Conservation (phyloP, 1,140 invertebrate genomes). For the Aradophagus sp. region DNA sequence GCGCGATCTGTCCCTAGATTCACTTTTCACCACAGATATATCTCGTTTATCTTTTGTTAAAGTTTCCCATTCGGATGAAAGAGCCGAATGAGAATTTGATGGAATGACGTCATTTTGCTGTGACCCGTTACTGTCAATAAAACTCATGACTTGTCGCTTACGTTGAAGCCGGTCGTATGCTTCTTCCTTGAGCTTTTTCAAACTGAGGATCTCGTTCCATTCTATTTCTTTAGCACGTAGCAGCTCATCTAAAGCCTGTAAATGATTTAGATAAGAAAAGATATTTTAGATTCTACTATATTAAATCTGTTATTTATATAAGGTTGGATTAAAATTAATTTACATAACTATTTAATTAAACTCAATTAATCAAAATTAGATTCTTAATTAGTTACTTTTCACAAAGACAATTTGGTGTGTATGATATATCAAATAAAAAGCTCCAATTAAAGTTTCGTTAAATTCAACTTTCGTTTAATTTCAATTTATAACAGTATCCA, state of each 20-base stretch:
- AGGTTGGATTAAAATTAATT: too few relatives aligned
- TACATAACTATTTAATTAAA: too few relatives aligned
- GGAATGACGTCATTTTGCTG: conserved; percentile 51
- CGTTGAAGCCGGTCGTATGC: conserved; percentile 81
- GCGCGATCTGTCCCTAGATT: conserved; percentile 29
- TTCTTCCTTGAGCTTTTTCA: conserved; percentile 88
- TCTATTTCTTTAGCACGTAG: conserved; percentile 86
- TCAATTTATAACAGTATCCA: too few relatives aligned
- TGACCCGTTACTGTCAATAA: conserved; percentile 65
- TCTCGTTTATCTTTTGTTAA: conserved; percentile 38
- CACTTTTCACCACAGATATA: conserved; percentile 28
- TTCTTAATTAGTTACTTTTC: too few relatives aligned
- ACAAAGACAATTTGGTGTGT: too few relatives aligned
- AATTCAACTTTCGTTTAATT: too few relatives aligned
- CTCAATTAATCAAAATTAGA: too few relatives aligned
- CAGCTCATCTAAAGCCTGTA: conserved; percentile 79
- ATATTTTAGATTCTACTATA: too few relatives aligned
- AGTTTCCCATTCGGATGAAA: conserved; percentile 61
- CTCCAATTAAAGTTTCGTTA: too few relatives aligned
- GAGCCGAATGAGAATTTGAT: too few relatives aligned
- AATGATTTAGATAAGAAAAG: conserved; percentile 13
- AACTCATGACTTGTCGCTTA: conserved; percentile 78
- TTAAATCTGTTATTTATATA: too few relatives aligned
- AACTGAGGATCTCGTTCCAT: conserved; percentile 86
- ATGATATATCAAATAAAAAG: too few relatives aligned